Evolutionary conservation across 2,888 invertebrate genomes (phyloP), one percentile per base, ranked within the genome.

Genomic region (Rhopalosiphum nymphaeae): DNA sequence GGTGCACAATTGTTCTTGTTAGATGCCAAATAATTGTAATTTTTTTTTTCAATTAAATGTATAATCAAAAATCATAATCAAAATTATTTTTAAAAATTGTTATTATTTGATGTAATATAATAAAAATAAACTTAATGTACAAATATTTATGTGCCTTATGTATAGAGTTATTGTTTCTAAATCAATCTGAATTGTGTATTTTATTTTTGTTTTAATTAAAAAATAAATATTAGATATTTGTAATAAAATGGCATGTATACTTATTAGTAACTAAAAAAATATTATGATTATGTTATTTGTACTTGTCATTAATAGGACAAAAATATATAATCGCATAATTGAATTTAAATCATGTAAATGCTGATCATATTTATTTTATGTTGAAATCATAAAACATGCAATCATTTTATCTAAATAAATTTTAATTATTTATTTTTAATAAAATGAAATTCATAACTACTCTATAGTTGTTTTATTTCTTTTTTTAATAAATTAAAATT

Each of bases 31-130:
- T 49, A 56, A 86, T 86, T 84, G 36, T 42, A 56, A 25, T 90
- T n/a, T 61, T 61, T 36, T 53, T 85, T 91, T 36, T 16, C 21
- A 7, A 44, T 13, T 57, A 86, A 36, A 88, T 88, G 29, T 88
- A 92, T 78, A 92, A 92, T 92, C 92, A 92, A 92, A 92, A 92
- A 92, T 42, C 29, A 42, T 42, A 92, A 92, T 92, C 92, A 92
- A 92, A 92, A 92, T 29, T 88, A 49, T 36, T 88, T 92, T 49
- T 46, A 26, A 44, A 44, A 36, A 91, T 13, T 49, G 67, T 85
- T 56, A 53, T 29, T 86, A 42, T 84, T 25, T 9, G n/a, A 26
- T 56, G 21, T 87, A 67, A 29, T 92, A 29, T 67, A 67, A 25
- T 61, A 87, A 85, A 85, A 85, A 91, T 91, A 21, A 91, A 36